Base-by-base conservation (phyloP, 2,113 vertebrate species). In the Eulemur macaco region DNA sequence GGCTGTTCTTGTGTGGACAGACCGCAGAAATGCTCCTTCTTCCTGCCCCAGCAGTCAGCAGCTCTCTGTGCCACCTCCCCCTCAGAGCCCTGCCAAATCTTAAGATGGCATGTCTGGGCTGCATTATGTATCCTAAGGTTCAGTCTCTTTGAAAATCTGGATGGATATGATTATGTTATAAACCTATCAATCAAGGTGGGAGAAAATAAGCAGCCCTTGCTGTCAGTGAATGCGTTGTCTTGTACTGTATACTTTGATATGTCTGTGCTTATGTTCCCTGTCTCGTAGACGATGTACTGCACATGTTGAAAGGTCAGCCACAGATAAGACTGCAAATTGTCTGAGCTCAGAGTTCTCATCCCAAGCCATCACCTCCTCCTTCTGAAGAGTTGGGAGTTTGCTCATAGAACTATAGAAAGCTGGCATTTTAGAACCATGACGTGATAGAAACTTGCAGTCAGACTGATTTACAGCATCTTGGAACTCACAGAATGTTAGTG, bases 171-270 rank as follows among this genome's bases (percentile, higher is more conserved):
- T 86, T 86, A 31, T 86, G 69, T 64, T 54, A 50, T 13, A 71
- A 47, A 73, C 69, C 42, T 92, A 1, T 71, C 82, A 18, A 68
- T 77, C 81, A 68, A 54, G 63, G 27, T 20, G 9, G 89, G 83
- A 74, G 60, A 54, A 84, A 52, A 84, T 34, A 14, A 60, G 52
- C 85, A 92, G 86, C 45, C 45, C n/a, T 80, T 60, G 52, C 86
- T 56, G 78, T 63, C 0, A 9, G 71, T 13, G 50, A 37, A 96
- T 89, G 89, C 94, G 81, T 66, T 98, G 98, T 98, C 98, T 88
- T 97, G 97, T 97, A 98, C 96, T 96, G 98, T 98, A 96, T 95
- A 86, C 69, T 97, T 91, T 39, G 98, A 52, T 73, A 80, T 97
- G 98, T 98, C 77, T 98, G 96, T 96, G 93, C 93, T 96, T 96